Base-by-base conservation (phyloP, 2,113 vertebrate species). In the Lasiurus cinereus region DNA sequence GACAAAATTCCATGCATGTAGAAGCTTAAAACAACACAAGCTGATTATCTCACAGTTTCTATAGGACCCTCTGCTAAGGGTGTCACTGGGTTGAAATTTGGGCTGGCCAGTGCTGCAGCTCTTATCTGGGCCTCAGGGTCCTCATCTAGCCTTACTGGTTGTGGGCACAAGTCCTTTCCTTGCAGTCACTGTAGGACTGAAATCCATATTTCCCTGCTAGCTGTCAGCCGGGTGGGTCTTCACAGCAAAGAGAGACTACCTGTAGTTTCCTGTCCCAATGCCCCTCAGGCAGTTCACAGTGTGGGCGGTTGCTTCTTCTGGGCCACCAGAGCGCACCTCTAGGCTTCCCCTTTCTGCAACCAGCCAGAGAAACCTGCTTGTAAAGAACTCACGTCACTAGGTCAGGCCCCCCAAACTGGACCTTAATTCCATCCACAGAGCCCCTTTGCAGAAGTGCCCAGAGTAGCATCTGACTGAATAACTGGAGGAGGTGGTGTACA, bases 61-160 rank as follows among this genome's bases (percentile, higher is more conserved):
- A 31, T 54, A 10, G 52, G 27, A 80, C 33, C 69, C 66, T 83
- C 83, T 74, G 52, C 19, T 76, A 14, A 56, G 77, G 69, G 62
- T 80, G 10, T 48, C 27, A 0, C 31, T 69, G 76, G 22, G 21
- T n/a, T 84, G 9, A 76, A 64, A 39, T 31, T 7, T 4, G 13
- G 48, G 18, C 11, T 12, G 3, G 29, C 15, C 19, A 18, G 21
- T 0, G 1, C 8, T 15, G 1, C 18, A n/a, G 24, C 16, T 54
- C 64, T 69, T 48, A 59, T 18, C 70, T 85, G 74, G 54, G 36
- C n/a, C 48, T 39, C 22, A 27, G 62, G 59, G 24, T 59, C n/a
- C 21, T 50, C 86, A 5, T 27, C 50, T 14, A 59, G 52, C 16
- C 8, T 74, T 18, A 24, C 70, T 89, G 10, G 33, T 12, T 79